phyloP scores from a whole-genome alignment of 2,888 invertebrate species.

The Morinoia aosen region DNA sequence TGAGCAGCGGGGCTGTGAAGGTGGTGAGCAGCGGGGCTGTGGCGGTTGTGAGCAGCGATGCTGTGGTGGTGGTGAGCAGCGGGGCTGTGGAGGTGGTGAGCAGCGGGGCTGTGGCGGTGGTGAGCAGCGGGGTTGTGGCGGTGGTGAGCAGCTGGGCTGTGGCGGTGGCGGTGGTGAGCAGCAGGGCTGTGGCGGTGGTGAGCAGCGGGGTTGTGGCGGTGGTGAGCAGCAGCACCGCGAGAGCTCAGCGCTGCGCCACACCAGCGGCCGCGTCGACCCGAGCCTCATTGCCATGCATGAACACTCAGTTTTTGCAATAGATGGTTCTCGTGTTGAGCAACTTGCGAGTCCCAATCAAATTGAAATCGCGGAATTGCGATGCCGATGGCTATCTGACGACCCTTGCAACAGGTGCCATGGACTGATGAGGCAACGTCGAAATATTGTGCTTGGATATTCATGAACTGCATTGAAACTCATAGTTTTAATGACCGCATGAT shows the following conservation, averaged over 20 bases:
- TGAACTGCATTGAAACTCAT: not conserved
- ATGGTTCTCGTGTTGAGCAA: not conserved
- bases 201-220: not conserved
- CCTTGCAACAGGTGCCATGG: not conserved
- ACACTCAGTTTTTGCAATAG: not conserved
- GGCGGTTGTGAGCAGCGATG: not conserved
- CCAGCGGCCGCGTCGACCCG: not conserved
- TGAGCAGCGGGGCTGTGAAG: too few species aligned
- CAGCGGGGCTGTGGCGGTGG: too few species aligned
- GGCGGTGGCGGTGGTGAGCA: not conserved
- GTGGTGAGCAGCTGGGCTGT: not conserved
- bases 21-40: not conserved
- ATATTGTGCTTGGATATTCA: not conserved
- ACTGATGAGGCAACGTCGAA: not conserved
- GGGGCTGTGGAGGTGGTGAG: too few species aligned
- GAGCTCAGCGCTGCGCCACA: not conserved
- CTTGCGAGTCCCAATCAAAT: not conserved
- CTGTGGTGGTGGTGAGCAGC: too few species aligned
- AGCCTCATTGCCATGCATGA: not conserved
- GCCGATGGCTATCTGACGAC: not conserved
- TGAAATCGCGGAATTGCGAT: not conserved
- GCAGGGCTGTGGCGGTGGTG: not conserved
- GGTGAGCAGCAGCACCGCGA: not conserved
- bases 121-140: not conserved
- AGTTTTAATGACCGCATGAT: not conserved